Evolutionary conservation across 2,797 vertebrate species (phyloP), one percentile per base, ranked within the genome.

Genomic region (Buceros bicornis): DNA sequence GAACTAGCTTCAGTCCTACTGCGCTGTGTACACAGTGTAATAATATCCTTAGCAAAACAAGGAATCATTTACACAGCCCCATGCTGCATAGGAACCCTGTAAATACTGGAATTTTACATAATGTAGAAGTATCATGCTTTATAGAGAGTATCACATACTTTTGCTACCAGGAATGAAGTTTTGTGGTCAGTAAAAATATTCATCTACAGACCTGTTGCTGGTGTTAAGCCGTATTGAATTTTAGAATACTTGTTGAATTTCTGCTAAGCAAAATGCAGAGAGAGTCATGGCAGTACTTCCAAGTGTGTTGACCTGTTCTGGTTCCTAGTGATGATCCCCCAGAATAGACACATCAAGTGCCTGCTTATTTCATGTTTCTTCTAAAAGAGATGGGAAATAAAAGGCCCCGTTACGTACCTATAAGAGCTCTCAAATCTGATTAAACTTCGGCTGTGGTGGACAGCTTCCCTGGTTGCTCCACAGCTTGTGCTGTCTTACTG

Each of bases 1-100:
- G 58, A 93, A 45, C 58, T n/a, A 45, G 28, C 53, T 81, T 82
- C 61, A 94, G 81, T 43, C 67, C 90, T 87, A 29, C 90, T 93
- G 91, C 65, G 71, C 82, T 58, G 37, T 72, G 81, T 61, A 85
- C 61, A 50, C 13, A 78, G 64, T 76, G 91, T 78, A 93, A 97
- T 89, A 85, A 87, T 91, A 96, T 87, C 86, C 94, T 92, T 94
- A 94, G 65, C 37, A 97, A 94, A 97, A 95, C 88, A 96, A 92
- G 82, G 67, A 65, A n/a, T 89, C 0, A 0, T 95, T 97, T 97
- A 65, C 77, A 82, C 64, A 95, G 58, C 80, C 67, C 78, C 94
- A 65, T 72, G 80, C 80, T 87, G 78, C 80, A 93, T 18, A 72
- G 93, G 81, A 95, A 37, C 82, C 73, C 72, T 93, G 85, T 64